Conservation (phyloP, 2,113 vertebrate species). For the Petrocephalus microphthalmus region DNA sequence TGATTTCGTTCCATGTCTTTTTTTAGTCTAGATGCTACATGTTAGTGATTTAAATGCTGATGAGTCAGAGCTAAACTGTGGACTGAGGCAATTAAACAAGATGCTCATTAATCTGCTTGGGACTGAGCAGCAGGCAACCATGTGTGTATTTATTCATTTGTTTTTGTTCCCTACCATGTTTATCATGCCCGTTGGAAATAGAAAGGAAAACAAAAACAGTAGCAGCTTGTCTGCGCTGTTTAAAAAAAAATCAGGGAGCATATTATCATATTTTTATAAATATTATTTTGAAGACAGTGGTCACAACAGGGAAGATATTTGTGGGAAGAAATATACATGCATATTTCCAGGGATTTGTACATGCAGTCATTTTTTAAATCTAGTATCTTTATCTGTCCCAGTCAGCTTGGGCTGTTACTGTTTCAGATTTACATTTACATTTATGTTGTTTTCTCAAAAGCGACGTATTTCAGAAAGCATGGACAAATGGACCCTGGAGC, state of each 20-base stretch:
- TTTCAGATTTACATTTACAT: background rate
- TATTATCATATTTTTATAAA: background rate
- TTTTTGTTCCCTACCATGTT: background rate
- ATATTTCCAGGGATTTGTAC: background rate
- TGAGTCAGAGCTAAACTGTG: background rate
- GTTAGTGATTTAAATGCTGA: background rate
- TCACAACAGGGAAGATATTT: background rate
- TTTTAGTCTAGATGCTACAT: background rate
- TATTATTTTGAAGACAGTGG: background rate
- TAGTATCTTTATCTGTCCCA: background rate
- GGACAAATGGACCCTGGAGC: background rate
- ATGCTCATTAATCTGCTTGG: background rate
- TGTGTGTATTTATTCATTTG: background rate
- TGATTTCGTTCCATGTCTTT: background rate
- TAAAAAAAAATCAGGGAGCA: background rate
- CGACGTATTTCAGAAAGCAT: background rate
- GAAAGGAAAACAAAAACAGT: background rate
- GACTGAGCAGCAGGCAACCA: background rate
- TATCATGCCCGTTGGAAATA: constrained; percentile 4
- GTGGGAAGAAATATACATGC: background rate
- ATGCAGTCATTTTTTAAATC: background rate
- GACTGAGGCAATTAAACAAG: constrained; percentile 9
- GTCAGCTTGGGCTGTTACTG: background rate
- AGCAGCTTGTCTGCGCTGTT: background rate
- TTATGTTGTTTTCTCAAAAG: background rate